Conservation (phyloP, 2,888 invertebrate species). For the Dynastes maya region DNA sequence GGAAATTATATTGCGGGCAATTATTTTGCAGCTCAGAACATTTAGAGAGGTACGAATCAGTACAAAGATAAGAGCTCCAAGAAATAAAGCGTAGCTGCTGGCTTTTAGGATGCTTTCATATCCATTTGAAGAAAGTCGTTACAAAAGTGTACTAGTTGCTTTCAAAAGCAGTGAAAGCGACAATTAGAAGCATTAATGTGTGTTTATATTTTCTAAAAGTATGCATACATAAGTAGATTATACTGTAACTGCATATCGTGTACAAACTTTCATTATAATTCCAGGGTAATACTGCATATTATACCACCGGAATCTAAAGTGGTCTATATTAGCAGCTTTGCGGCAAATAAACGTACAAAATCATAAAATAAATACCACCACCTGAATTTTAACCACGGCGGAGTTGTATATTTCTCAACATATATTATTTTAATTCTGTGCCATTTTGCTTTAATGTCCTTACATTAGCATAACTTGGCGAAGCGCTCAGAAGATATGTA, state of each 20-base stretch:
- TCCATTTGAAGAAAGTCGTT: too few relatives aligned
- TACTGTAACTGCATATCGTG: neutral
- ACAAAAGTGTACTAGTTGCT: too few relatives aligned
- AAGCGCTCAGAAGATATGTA: conserved; percentile 17
- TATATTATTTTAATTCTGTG: conserved; percentile 36
- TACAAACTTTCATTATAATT: conserved; percentile 14
- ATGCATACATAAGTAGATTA: neutral
- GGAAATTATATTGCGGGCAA: too few relatives aligned
- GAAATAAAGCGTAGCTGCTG: too few relatives aligned
- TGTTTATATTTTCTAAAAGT: neutral
- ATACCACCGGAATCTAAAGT: neutral
- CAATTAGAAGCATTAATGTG: too few relatives aligned
- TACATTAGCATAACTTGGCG: conserved; percentile 28
- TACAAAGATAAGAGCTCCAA: too few relatives aligned
- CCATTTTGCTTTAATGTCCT: conserved; percentile 34
- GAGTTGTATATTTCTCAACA: conserved; percentile 23
- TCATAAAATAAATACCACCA: conserved; percentile 27
- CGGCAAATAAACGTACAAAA: conserved; percentile 24
- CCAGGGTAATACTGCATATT: neutral
- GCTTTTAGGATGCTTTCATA: too few relatives aligned
- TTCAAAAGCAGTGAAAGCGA: too few relatives aligned
- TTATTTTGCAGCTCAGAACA: too few relatives aligned
- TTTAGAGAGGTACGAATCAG: too few relatives aligned
- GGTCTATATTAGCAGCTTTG: conserved; percentile 5
- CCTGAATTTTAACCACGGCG: conserved; percentile 25